Evolutionary conservation across 2,113 vertebrate genomes (phyloP).

Genomic region (Sakesphorus luctuosus): DNA sequence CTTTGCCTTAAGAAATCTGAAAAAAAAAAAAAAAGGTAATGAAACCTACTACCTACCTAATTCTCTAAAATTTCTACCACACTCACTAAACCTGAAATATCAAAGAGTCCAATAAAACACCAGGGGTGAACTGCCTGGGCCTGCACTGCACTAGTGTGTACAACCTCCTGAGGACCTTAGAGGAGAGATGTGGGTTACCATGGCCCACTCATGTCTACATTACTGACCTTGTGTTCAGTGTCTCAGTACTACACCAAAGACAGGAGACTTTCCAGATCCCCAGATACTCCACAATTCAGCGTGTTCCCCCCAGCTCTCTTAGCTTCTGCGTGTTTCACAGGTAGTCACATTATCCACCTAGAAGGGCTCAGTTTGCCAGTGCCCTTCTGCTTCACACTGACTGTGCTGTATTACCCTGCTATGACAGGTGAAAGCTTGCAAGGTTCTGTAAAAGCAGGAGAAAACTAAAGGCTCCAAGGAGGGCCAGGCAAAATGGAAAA

Average conservation of each 20-base stretch:
- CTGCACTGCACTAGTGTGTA: not conserved
- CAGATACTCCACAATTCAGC: not conserved
- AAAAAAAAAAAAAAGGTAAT: not conserved
- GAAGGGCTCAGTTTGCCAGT: not conserved
- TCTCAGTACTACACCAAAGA: not conserved
- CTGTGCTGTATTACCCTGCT: not conserved
- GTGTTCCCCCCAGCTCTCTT: not conserved
- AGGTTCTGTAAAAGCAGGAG: not conserved
- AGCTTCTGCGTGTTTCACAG: not conserved
- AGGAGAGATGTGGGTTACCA: not conserved
- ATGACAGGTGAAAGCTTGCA: not conserved
- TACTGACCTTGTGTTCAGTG: not conserved
- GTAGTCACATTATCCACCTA: not conserved
- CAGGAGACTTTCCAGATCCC: not conserved
- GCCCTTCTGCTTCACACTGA: not conserved
- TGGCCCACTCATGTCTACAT: not conserved
- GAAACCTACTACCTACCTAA: not conserved
- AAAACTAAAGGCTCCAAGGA: not conserved
- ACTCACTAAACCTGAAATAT: not conserved
- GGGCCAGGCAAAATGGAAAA: not conserved
- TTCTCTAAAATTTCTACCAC: not conserved
- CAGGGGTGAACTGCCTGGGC: not conserved
- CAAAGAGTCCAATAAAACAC: not conserved
- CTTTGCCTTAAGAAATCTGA: not conserved
- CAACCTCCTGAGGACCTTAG: not conserved